Evolutionary conservation across 2,113 vertebrate genomes (phyloP).

Genomic region (Nibea coibor): DNA sequence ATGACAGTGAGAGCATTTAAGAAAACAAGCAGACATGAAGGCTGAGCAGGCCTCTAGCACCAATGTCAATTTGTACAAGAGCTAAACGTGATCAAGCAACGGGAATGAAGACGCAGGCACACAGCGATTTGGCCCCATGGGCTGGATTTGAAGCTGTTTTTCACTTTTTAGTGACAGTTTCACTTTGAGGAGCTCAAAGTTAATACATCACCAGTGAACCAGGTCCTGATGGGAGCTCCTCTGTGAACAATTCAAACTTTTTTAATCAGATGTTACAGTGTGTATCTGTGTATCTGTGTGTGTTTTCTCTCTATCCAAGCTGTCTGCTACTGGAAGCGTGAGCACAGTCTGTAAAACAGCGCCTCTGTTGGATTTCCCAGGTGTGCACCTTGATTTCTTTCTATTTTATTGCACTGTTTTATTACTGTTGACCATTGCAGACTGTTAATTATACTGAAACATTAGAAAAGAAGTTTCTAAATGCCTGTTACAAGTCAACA

Average conservation of each 20-base stretch:
- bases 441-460: slow-evolving; percentile 51
- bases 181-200: slow-evolving; percentile 1
- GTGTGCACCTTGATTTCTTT: slow-evolving; percentile 39
- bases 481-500: slow-evolving; percentile 6
- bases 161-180: not conserved
- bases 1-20: not conserved
- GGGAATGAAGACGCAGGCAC: slow-evolving; percentile 34
- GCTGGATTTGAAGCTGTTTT: slow-evolving; percentile 9
- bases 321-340: slow-evolving; percentile 21
- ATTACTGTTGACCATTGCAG: slow-evolving; percentile 14
- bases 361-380: slow-evolving; percentile 56
- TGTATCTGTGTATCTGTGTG: slow-evolving; percentile 6
- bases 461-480: slow-evolving; percentile 5
- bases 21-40: not conserved
- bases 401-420: slow-evolving; percentile 22
- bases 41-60: not conserved
- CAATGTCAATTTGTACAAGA: not conserved
- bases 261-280: slow-evolving; percentile 55
- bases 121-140: slow-evolving; percentile 16
- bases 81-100: slow-evolving; percentile 16
- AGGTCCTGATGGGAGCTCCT: slow-evolving; percentile 43
- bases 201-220: slow-evolving; percentile 41
- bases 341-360: slow-evolving; percentile 36
- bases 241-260: slow-evolving; percentile 50
- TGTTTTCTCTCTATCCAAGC: not conserved